Conservation (phyloP, 2,113 vertebrate species). For the Nematolebias whitei region DNA sequence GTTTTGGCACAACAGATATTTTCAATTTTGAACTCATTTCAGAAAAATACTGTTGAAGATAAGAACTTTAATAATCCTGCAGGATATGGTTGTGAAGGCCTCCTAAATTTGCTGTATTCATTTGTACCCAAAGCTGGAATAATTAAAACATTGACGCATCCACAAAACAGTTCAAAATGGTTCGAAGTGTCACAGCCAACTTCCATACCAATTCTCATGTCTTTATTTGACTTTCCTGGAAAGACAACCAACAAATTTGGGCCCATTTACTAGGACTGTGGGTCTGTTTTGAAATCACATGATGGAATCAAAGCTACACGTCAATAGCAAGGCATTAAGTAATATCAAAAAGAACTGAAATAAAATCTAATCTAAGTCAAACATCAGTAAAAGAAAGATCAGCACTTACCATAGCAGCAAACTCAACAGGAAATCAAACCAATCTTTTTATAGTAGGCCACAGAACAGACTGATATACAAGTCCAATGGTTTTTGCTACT, state of each 20-base stretch:
- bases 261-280: neutral
- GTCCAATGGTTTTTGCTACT: constrained; percentile 10
- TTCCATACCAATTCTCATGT: neutral
- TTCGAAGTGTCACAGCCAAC: neutral
- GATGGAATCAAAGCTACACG: neutral
- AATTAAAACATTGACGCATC: no score
- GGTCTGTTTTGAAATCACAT: neutral
- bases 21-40: no score
- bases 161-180: no score
- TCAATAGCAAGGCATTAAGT: neutral
- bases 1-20: no score
- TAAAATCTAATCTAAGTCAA: neutral
- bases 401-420: constrained; percentile 72
- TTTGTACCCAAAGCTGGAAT: no score
- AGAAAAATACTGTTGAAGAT: no score
- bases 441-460: constrained; percentile 10
- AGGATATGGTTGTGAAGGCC: no score
- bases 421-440: neutral
- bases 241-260: constrained; percentile 11
- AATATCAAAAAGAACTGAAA: neutral
- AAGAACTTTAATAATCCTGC: no score
- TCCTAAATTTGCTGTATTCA: no score
- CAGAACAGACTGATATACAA: constrained; percentile 22
- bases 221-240: constrained; percentile 42
- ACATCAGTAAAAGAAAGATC: neutral